phyloP scores from a whole-genome alignment of 2,888 invertebrate genomes.

The Arrhopalites spinosus region DNA sequence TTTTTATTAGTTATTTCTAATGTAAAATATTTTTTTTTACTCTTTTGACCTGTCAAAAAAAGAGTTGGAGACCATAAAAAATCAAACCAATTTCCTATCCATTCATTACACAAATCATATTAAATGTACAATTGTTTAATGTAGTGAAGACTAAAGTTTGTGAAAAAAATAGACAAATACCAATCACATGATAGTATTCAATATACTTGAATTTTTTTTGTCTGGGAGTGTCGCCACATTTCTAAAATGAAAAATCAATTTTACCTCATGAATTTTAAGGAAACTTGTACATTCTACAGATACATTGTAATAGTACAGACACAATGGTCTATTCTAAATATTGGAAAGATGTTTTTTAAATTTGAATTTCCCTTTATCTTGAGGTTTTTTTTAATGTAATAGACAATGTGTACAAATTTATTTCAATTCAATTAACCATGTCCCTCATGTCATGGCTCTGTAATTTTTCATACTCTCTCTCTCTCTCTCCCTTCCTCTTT shows the following conservation, averaged over 20 bases:
- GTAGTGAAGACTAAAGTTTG: neutral
- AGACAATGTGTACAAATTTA: neutral
- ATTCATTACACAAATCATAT: neutral
- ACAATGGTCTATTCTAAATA: too few relatives aligned
- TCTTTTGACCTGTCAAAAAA: neutral
- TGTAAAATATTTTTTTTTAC: too few relatives aligned
- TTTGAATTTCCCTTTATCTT: neutral
- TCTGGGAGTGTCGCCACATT: conserved; percentile 1
- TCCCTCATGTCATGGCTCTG: neutral
- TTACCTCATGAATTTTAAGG: too few relatives aligned
- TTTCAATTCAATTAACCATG: neutral
- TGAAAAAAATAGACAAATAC: neutral
- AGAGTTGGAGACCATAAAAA: neutral
- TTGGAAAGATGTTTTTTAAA: too few relatives aligned
- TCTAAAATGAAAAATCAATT: conserved; percentile 5
- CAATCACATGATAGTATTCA: neutral
- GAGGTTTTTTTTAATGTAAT: neutral
- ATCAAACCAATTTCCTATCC: conserved; percentile 10
- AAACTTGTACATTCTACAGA: too few relatives aligned
- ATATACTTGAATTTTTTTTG: neutral
- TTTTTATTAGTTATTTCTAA: too few relatives aligned
- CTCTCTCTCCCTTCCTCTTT: neutral
- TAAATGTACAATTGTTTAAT: too few relatives aligned
- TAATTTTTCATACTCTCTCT: neutral
- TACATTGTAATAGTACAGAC: too few relatives aligned